These are phyloP conservation scores for Contarinia nasturtii DNA, from an alignment of 1,140 invertebrate species.

Conservation along the genomic window DNA sequence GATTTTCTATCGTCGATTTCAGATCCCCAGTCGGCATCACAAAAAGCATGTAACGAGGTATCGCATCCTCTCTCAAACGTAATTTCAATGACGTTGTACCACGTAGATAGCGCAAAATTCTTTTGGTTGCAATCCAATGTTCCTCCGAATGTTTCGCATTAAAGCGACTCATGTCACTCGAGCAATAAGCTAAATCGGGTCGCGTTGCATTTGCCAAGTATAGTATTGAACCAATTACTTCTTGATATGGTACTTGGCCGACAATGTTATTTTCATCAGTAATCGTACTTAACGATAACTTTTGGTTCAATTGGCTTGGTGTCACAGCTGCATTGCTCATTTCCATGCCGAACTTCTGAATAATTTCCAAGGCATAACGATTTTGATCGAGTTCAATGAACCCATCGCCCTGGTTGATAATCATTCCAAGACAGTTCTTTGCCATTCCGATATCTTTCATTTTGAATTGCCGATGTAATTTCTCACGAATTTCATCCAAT, in stretches of 20 bases:
- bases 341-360: constrained; percentile 13
- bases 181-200: constrained; percentile 21
- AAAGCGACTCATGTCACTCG: constrained; percentile 15
- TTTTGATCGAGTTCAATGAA: constrained; percentile 5
- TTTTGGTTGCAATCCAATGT: constrained; percentile 15
- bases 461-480: constrained; percentile 9
- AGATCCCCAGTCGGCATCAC: constrained; percentile 22
- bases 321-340: constrained; percentile 11
- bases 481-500: constrained; percentile 6
- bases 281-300: constrained; percentile 6
- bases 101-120: constrained; percentile 18
- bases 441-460: constrained; percentile 9
- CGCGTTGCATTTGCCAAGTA: constrained; percentile 17
- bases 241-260: constrained; percentile 9
- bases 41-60: constrained; percentile 11
- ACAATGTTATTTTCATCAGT: constrained; percentile 2
- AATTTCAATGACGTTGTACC: constrained; percentile 14
- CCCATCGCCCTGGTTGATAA: constrained; percentile 6
- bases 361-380: constrained; percentile 6
- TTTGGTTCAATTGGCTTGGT: constrained; percentile 10
- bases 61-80: constrained; percentile 8
- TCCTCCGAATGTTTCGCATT: constrained; percentile 7
- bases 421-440: constrained; percentile 12
- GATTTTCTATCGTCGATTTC: constrained; percentile 11
- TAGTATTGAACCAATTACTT: constrained; percentile 16